Evolutionary conservation across 2,888 invertebrate genomes (phyloP), one percentile per base, ranked within the genome.

Genomic region (Stenurella melanura): DNA sequence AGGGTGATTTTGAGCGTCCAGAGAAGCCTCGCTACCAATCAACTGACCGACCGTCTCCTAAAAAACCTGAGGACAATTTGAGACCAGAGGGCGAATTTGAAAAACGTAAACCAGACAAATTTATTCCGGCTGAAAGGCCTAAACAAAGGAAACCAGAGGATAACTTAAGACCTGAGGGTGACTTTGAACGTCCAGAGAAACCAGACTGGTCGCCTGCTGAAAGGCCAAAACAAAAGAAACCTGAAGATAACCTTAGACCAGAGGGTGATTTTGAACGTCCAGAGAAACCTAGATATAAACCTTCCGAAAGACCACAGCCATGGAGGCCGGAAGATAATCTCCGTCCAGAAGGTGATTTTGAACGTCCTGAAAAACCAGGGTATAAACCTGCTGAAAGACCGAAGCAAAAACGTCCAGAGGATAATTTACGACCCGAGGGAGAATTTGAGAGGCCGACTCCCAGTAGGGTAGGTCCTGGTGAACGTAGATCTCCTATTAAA

Each of bases 251-350:
- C 84, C 85, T 93, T 0, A 86, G 86, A 38, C 90, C 91, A 0
- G 91, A 91, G 83, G 91, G 93, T 0, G 91, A 93, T 0, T 92
- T 91, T 74, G 90, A 91, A 74, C 78, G 87, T 1, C 91, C 90
- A 0, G 87, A 88, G 10, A 88, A 87, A 61, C 82, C 86, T 0
- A 74, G 84, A 67, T 90, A 87, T 86, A 84, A 83, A 1, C 89
- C 89, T 1, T 91, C 89, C 42, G 91, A 92, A 80, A 78, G 87
- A 68, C 85, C 85, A 4, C 77, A 79, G 19, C 83, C 78, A 1
- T 86, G 83, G 21, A 87, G 85, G 73, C 90, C 90, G 0, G 82
- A 88, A 57, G 92, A 92, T 82, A 92, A 92, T 78, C 85, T 92
- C 0, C 88, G 87, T 75, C 91, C 91, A 5, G 92, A 92, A 87